phyloP scores from a whole-genome alignment of 2,797 vertebrate species.

The Amazonetta brasiliensis region DNA sequence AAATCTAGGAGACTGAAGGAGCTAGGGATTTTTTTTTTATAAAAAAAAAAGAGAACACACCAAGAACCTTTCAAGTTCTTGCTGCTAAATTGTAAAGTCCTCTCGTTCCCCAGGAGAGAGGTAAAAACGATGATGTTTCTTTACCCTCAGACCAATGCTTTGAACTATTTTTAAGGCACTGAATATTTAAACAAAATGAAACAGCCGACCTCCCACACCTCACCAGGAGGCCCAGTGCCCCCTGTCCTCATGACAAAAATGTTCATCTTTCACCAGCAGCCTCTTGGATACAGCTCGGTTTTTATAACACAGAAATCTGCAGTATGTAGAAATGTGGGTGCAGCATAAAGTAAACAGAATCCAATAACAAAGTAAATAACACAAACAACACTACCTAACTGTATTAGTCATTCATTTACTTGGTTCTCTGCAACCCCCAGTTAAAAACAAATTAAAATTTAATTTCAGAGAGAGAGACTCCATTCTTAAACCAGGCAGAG shows the following conservation, averaged over 20 bases:
- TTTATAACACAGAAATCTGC: neutral
- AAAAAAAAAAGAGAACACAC: neutral
- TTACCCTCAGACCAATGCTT: neutral
- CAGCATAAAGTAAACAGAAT: slow-evolving; percentile 20
- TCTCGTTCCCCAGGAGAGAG: neutral
- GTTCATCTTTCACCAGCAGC: neutral
- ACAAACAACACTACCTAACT: neutral
- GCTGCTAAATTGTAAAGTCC: neutral
- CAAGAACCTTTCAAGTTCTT: neutral
- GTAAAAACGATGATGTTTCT: neutral
- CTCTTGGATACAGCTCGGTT: neutral
- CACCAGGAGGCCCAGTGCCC: neutral
- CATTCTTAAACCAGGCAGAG: neutral
- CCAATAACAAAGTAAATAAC: slow-evolving; percentile 22
- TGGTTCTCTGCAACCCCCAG: neutral
- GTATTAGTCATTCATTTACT: neutral
- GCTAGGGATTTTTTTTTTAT: neutral
- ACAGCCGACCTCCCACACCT: neutral
- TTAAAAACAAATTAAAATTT: neutral
- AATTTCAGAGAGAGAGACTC: neutral
- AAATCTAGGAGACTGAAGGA: neutral
- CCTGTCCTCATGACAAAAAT: neutral
- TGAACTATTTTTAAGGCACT: neutral
- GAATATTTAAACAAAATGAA: neutral
- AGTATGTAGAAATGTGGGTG: neutral